Evolutionary conservation across 2,888 invertebrate species (phyloP).

Genomic region (Rhamnusium bicolor): DNA sequence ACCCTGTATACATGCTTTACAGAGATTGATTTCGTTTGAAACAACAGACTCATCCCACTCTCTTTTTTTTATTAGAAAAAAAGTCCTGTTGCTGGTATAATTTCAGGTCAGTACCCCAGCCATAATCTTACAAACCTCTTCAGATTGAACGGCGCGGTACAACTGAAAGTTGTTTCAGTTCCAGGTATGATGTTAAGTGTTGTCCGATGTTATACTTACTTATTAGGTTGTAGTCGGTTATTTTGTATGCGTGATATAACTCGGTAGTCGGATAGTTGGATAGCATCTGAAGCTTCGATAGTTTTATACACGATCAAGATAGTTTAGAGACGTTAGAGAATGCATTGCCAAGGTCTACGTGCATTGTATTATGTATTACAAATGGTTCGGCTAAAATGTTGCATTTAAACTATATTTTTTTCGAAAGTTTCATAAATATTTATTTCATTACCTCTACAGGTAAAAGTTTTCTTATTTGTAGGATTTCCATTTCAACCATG

Average conservation of each 20-base stretch:
- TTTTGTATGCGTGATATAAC: conserved; percentile 38
- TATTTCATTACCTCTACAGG: conserved; percentile 1
- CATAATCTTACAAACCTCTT: conserved; percentile 11
- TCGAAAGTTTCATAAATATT: conserved; percentile 28
- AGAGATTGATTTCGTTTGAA: background rate
- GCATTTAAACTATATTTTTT: background rate
- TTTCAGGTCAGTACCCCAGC: conserved; percentile 23
- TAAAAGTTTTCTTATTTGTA: conserved; percentile 9
- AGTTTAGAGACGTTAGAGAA: conserved; percentile 22
- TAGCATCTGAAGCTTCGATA: background rate
- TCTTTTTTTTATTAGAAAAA: background rate
- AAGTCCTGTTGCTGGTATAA: conserved; percentile 4
- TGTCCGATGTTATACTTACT: conserved; percentile 36
- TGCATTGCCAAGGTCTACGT: conserved; percentile 16
- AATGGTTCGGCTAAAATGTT: background rate
- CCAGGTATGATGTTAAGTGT: conserved; percentile 32
- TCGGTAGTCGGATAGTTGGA: conserved; percentile 32
- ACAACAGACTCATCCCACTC: background rate
- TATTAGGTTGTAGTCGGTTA: conserved; percentile 29
- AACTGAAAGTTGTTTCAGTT: conserved; percentile 30
- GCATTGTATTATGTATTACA: conserved; percentile 19
- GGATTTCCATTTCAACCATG: background rate
- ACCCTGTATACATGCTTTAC: background rate
- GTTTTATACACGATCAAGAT: conserved; percentile 23
- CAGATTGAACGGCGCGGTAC: conserved; percentile 33